These are phyloP conservation scores for Leptura quadrifasciata DNA, from an alignment of 2,888 invertebrate genomes.

Conservation along the genomic window DNA sequence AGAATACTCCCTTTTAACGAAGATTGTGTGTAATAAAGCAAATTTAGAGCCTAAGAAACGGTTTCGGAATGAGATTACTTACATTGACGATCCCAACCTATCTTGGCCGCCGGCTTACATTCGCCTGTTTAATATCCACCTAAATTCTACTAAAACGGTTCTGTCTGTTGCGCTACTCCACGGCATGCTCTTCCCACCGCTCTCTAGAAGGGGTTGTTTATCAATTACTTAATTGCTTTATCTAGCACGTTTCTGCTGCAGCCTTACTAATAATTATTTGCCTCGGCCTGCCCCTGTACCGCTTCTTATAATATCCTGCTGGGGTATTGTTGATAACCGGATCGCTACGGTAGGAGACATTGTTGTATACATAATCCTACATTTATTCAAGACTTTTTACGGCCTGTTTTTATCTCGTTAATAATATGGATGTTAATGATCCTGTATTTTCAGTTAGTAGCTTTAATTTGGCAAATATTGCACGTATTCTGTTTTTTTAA, in stretches of 20 bases:
- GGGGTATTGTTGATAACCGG: constrained; percentile 39
- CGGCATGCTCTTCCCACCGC: constrained; percentile 48
- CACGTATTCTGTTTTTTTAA: not conserved
- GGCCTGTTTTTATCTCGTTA: not conserved
- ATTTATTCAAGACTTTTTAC: constrained; percentile 1
- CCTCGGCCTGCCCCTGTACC: constrained; percentile 51
- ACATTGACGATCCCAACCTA: too few species aligned
- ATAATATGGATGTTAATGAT: not conserved
- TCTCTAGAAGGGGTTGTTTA: constrained; percentile 64
- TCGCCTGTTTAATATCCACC: not conserved
- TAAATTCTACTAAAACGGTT: constrained; percentile 18
- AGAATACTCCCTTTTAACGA: not conserved
- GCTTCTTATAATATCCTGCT: constrained; percentile 39
- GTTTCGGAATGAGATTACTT: not conserved
- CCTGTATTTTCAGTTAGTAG: not conserved
- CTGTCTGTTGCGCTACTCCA: constrained; percentile 10
- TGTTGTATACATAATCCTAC: constrained; percentile 18
- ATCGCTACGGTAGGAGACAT: constrained; percentile 8
- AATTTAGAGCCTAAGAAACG: not conserved
- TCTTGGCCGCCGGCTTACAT: not conserved
- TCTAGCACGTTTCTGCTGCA: constrained; percentile 64
- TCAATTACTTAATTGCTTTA: constrained; percentile 69
- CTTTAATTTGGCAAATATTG: not conserved
- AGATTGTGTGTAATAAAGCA: not conserved
- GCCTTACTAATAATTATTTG: constrained; percentile 62